phyloP scores from a whole-genome alignment of 2,797 vertebrate species.

The Presbytis comata region DNA sequence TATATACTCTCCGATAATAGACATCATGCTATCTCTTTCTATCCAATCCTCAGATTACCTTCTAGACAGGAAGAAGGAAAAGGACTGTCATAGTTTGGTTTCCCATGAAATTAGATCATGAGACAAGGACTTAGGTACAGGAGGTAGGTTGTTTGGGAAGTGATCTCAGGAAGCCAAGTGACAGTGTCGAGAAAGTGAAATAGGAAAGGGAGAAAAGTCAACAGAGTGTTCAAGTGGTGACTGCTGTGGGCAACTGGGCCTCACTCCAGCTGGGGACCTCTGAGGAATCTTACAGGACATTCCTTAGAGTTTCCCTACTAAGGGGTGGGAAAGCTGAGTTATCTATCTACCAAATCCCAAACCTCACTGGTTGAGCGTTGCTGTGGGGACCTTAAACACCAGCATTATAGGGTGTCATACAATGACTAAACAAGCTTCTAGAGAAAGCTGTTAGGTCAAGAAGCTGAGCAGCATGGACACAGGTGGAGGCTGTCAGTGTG shows the following conservation, averaged over 20 bases:
- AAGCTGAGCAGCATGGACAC: accelerated
- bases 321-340: not conserved
- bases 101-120: not conserved
- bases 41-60: not conserved
- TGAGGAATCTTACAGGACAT: not conserved
- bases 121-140: not conserved
- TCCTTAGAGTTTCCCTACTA: not conserved
- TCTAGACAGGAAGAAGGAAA: not conserved
- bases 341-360: not conserved
- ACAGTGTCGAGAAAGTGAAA: not conserved
- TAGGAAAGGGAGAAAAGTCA: not conserved
- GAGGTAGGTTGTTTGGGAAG: not conserved
- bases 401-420: not conserved
- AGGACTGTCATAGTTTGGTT: not conserved
- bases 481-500: not conserved
- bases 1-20: not conserved
- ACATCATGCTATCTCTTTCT: not conserved
- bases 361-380: not conserved
- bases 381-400: not conserved
- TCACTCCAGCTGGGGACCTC: not conserved
- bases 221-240: not conserved
- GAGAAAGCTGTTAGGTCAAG: not conserved
- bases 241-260: not conserved
- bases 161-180: not conserved
- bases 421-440: not conserved